Conservation (phyloP, 1,140 invertebrate species). For the Pseudomyrmex dendroicus region DNA sequence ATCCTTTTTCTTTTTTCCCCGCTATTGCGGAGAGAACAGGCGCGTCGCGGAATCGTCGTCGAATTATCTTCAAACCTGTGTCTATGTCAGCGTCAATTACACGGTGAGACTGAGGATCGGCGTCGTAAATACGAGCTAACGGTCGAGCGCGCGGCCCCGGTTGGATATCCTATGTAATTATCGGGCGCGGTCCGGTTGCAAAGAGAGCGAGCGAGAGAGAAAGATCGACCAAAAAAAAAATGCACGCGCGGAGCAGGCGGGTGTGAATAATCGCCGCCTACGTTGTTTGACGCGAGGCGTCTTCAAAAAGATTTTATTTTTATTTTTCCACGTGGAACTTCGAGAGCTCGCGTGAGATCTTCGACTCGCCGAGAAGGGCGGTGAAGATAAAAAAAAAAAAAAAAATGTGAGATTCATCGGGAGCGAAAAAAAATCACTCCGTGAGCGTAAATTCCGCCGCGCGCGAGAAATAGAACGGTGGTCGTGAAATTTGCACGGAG, state of each 20-base stretch:
- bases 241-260: neutral
- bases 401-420: too few species aligned
- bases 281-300: neutral
- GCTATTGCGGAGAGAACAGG: neutral
- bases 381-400: too few species aligned
- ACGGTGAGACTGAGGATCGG: conserved; percentile 24
- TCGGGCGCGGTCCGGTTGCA: conserved; percentile 5
- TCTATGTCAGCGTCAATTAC: conserved; percentile 28
- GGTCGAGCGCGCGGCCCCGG: conserved; percentile 19
- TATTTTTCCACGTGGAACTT: too few species aligned
- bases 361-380: neutral
- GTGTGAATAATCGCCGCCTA: conserved; percentile 16
- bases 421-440: too few species aligned
- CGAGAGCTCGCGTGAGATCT: neutral
- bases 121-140: conserved; percentile 23
- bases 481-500: neutral
- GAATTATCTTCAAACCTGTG: conserved; percentile 17
- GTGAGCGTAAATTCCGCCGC: too few species aligned
- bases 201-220: neutral
- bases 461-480: neutral
- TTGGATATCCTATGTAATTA: conserved; percentile 46
- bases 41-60: neutral
- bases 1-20: neutral
- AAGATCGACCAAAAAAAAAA: neutral
- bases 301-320: too few species aligned